A percentile compares a stretch with the other conserved stretches of the same genome.
These are phyloP conservation scores for Drosophila aff. DNA, from an alignment of 1,140 invertebrate species.

Conservation along the genomic window DNA sequence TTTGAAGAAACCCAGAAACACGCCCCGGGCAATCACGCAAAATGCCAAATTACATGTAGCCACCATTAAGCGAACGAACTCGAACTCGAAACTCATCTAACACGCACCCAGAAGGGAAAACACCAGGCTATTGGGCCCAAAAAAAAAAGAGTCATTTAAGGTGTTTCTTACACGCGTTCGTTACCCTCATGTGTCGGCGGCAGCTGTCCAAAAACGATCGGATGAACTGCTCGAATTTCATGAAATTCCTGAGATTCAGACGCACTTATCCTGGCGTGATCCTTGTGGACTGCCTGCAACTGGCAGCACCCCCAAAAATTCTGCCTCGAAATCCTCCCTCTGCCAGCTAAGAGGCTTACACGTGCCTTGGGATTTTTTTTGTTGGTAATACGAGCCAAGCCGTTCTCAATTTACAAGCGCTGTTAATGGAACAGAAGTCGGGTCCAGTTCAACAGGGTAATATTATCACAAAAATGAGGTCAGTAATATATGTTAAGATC, in stretches of 20 bases:
- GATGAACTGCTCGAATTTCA: constrained; percentile 49
- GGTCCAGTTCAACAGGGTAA: constrained; percentile 10
- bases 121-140: constrained; percentile 1
- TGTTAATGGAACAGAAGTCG: constrained; percentile 22
- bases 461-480: constrained; percentile 1
- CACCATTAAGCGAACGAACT: constrained; percentile 80
- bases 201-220: constrained; percentile 35
- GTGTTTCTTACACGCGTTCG: constrained; percentile 67
- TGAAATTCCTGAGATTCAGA: constrained; percentile 27
- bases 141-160: constrained; percentile 75
- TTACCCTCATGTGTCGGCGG: constrained; percentile 16
- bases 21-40: constrained; percentile 83
- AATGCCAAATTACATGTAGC: constrained; percentile 80
- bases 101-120: constrained; percentile 57
- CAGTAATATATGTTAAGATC: not conserved
- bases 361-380: constrained; percentile 51
- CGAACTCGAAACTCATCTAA: constrained; percentile 52
- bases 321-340: constrained; percentile 26
- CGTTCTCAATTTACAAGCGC: constrained; percentile 55
- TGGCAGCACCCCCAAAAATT: constrained; percentile 33
- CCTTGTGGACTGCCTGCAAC: constrained; percentile 23
- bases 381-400: constrained; percentile 39
- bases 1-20: constrained; percentile 61
- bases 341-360: constrained; percentile 62
- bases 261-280: constrained; percentile 41